These are phyloP conservation scores for Liolophura sinensis DNA, from an alignment of 1,140 invertebrate species.

Conservation along the genomic window DNA sequence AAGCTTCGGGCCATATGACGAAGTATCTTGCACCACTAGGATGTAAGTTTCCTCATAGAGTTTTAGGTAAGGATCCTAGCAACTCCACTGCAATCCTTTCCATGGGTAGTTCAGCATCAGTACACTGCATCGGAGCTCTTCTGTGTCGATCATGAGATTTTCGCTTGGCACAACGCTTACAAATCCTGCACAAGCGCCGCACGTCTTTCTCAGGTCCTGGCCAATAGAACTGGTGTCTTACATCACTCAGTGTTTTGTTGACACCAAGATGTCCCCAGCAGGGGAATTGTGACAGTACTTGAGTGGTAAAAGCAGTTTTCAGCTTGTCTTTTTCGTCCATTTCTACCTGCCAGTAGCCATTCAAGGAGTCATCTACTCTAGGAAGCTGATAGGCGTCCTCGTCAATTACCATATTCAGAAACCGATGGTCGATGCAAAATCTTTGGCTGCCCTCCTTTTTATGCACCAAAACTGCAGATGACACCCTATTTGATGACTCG, in stretches of 20 bases:
- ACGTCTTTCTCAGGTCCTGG: neutral
- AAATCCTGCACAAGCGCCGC: neutral
- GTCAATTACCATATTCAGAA: conserved; percentile 34
- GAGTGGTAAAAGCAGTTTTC: conserved; percentile 48
- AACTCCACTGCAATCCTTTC: conserved; percentile 23
- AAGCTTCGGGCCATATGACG: conserved; percentile 54
- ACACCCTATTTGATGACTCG: conserved; percentile 33
- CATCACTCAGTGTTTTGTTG: conserved; percentile 13
- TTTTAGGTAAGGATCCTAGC: conserved; percentile 21
- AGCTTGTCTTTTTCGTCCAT: conserved; percentile 42
- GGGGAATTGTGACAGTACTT: conserved; percentile 8
- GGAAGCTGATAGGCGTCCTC: conserved; percentile 35
- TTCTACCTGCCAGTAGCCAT: conserved; percentile 55
- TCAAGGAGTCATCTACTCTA: conserved; percentile 38
- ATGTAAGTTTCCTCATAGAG: conserved; percentile 44
- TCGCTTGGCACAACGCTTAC: neutral
- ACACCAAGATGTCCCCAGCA: conserved; percentile 16
- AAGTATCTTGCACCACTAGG: conserved; percentile 53
- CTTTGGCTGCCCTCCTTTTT: conserved; percentile 35
- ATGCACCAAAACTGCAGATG: conserved; percentile 37
- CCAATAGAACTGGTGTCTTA: conserved; percentile 7
- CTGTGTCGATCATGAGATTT: neutral
- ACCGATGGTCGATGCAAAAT: conserved; percentile 38
- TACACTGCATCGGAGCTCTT: conserved; percentile 1
- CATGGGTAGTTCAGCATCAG: conserved; percentile 7